Percentiles rank a stretch among this genome's conserved stretches.
Evolutionary conservation across 2,888 invertebrate genomes (phyloP).

Genomic region (Erpobdella octoculata): DNA sequence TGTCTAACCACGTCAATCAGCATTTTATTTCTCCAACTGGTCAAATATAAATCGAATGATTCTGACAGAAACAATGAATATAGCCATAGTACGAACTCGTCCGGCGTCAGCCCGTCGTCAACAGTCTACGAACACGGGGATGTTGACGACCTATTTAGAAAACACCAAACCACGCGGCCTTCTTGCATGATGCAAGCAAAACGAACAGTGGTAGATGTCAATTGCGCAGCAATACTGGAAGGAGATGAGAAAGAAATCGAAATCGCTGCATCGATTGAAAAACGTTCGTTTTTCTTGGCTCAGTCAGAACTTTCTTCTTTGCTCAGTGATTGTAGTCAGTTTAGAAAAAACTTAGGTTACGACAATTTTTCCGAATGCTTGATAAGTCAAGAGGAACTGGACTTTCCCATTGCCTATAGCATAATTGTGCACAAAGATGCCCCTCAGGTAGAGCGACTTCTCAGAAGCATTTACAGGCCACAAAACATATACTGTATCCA

Average conservation of each 20-base stretch:
- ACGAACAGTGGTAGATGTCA: slow-evolving; percentile 2
- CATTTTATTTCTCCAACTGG: not conserved
- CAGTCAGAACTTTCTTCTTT: too few species aligned
- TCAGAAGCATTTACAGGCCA: slow-evolving; percentile 32
- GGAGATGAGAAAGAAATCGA: slow-evolving; percentile 8
- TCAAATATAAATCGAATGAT: not conserved
- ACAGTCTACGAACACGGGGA: not conserved
- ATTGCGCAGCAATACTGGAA: slow-evolving; percentile 21
- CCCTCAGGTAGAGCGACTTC: slow-evolving; percentile 31
- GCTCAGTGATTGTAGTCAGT: not conserved
- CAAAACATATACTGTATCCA: slow-evolving; percentile 35
- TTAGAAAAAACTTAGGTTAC: not conserved
- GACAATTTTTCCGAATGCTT: not conserved
- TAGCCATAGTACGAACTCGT: too few species aligned
- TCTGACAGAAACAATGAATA: not conserved
- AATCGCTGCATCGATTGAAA: too few species aligned
- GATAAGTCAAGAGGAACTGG: slow-evolving; percentile 27
- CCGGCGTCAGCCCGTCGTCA: not conserved
- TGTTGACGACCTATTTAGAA: not conserved
- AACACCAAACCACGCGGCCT: not conserved
- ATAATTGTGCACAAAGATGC: slow-evolving; percentile 28
- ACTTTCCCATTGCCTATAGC: slow-evolving; percentile 33
- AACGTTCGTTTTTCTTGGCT: too few species aligned
- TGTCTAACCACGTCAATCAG: not conserved
- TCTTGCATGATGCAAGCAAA: not conserved